Conservation (phyloP, 2,888 invertebrate genomes). For the Psylliodes chrysocephalus region DNA sequence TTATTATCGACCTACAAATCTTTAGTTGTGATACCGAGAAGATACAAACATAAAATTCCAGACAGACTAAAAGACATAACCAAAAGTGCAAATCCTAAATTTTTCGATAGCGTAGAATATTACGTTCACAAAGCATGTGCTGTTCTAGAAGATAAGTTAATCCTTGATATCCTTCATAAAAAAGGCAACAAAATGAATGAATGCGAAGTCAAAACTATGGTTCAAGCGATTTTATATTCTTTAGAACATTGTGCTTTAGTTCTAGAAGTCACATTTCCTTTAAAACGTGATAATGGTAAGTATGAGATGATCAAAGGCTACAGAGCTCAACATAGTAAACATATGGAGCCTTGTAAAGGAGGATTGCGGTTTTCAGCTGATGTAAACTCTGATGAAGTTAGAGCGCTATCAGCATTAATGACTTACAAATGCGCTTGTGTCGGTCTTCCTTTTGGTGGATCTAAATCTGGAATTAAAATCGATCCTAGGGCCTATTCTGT, state of each 20-base stretch:
- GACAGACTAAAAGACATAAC: conserved; percentile 85
- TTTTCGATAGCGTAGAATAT: conserved; percentile 93
- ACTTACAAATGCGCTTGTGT: conserved; percentile 99
- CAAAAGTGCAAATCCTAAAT: conserved; percentile 81
- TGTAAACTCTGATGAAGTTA: conserved; percentile 92
- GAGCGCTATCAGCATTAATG: conserved; percentile 95
- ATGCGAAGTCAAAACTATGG: conserved; percentile 91
- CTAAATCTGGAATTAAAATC: conserved; percentile 94
- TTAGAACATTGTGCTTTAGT: conserved; percentile 96
- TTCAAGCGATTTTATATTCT: conserved; percentile 91
- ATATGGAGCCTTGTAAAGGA: conserved; percentile 96
- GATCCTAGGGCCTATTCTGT: conserved; percentile 91
- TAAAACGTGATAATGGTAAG: conserved; percentile 94
- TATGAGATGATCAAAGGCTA: conserved; percentile 98
- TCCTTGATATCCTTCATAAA: conserved; percentile 76
- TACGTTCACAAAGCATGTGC: conserved; percentile 97
- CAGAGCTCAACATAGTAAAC: conserved; percentile 95
- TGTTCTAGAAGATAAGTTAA: conserved; percentile 87
- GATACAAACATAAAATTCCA: conserved; percentile 73
- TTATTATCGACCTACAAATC: neutral
- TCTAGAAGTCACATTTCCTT: conserved; percentile 91
- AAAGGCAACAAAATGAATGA: conserved; percentile 74
- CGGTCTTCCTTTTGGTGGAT: conserved; percentile 97
- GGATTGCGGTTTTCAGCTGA: conserved; percentile 86
- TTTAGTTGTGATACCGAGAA: conserved; percentile 10